Percentiles rank a stretch among this genome's conserved stretches.
These are phyloP conservation scores for Aethes cnicana DNA, from an alignment of 2,888 invertebrate genomes.

Conservation along the genomic window DNA sequence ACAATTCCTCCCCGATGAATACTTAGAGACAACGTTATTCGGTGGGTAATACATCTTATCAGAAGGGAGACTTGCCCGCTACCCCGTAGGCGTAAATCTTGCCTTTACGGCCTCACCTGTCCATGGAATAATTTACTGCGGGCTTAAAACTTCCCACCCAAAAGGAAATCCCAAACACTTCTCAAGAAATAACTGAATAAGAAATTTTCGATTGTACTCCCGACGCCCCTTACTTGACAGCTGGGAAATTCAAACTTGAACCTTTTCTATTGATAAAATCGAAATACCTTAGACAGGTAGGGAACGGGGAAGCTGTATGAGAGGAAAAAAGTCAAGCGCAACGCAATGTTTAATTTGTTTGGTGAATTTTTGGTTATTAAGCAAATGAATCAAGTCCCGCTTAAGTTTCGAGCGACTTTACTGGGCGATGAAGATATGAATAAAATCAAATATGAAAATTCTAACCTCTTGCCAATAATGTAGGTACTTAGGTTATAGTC, in stretches of 20 bases:
- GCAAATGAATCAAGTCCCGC: conserved; percentile 17
- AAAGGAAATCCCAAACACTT: conserved; percentile 79
- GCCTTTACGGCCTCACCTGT: conserved; percentile 81
- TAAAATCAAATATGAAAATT: conserved; percentile 9
- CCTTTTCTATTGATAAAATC: conserved; percentile 64
- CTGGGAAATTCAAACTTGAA: conserved; percentile 62
- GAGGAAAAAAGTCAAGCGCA: conserved; percentile 2
- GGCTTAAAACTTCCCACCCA: conserved; percentile 76
- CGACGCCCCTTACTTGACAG: conserved; percentile 54
- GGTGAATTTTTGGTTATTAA: conserved; percentile 10
- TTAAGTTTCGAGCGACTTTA: conserved; percentile 4
- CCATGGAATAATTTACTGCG: conserved; percentile 81
- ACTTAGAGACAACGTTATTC: conserved; percentile 68
- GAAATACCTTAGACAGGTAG: conserved; percentile 49
- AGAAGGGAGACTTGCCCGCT: conserved; percentile 64
- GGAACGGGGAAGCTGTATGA: neutral
- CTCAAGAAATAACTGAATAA: conserved; percentile 79
- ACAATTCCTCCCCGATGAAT: conserved; percentile 63
- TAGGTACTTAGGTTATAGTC: too few species aligned
- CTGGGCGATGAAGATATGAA: conserved; percentile 5
- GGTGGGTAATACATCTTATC: conserved; percentile 77
- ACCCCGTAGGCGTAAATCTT: conserved; percentile 78
- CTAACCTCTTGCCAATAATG: neutral
- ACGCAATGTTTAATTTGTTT: neutral
- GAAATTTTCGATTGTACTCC: conserved; percentile 70